Percentiles rank a stretch among this genome's conserved stretches.
These are phyloP conservation scores for Ctenosaura bakeri DNA, from an alignment of 2,797 vertebrate genomes.

Conservation along the genomic window DNA sequence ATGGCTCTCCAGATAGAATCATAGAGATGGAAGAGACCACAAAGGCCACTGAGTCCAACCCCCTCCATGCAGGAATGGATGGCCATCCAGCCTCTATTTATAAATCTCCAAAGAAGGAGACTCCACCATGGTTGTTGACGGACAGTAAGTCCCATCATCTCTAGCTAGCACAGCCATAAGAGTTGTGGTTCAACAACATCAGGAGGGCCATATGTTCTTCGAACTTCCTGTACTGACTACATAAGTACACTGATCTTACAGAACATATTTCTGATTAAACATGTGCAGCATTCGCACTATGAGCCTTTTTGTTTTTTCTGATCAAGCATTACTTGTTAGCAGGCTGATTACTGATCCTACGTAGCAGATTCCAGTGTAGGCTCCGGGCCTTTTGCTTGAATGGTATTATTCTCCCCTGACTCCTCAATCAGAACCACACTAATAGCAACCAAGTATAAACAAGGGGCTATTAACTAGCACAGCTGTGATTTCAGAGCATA, in stretches of 20 bases:
- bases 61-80: too few relatives aligned
- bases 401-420: not conserved
- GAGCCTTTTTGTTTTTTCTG: not conserved
- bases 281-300: not conserved
- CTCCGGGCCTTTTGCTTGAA: not conserved
- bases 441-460: not conserved
- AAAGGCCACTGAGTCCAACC: too few relatives aligned
- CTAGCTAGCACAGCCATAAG: not conserved
- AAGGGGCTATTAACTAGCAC: not conserved
- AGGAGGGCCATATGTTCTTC: not conserved
- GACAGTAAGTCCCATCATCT: not conserved
- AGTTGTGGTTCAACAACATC: not conserved
- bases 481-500: not conserved
- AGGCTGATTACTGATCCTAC: not conserved
- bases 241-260: too few relatives aligned
- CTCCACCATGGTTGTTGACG: too few relatives aligned
- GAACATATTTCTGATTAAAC: not conserved
- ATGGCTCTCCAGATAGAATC: not conserved
- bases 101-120: too few relatives aligned
- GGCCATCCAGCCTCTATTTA: too few relatives aligned
- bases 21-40: too few relatives aligned
- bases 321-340: slow-evolving; percentile 9
- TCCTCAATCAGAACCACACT: not conserved
- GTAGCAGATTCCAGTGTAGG: not conserved
- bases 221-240: not conserved